Conservation (phyloP, 2,888 invertebrate genomes). For the Drosophila demipolita region DNA sequence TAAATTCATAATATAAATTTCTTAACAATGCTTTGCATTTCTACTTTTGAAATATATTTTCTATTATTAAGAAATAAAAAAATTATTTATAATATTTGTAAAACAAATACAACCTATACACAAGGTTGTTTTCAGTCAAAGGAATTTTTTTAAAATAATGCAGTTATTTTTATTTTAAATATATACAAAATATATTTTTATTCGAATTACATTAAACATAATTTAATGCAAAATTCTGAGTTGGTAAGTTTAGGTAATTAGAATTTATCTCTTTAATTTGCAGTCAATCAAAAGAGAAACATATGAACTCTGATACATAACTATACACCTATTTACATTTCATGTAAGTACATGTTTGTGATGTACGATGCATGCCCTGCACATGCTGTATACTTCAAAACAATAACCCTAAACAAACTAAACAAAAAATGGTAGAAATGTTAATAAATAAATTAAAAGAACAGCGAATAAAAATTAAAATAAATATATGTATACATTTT, state of each 20-base stretch:
- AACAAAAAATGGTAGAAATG: not conserved
- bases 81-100: not conserved
- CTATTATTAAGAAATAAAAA: not conserved
- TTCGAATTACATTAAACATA: not conserved
- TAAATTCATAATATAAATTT: not conserved
- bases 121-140: no score
- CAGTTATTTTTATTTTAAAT: not conserved
- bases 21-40: not conserved
- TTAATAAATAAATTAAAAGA: slow-evolving; percentile 12
- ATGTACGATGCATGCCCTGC: not conserved
- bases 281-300: not conserved
- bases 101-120: no score
- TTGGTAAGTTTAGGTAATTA: not conserved
- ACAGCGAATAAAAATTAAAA: slow-evolving; percentile 8
- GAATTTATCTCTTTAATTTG: not conserved
- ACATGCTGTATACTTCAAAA: not conserved
- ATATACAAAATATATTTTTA: not conserved
- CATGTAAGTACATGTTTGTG: not conserved
- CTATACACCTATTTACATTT: not conserved
- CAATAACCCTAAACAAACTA: not conserved
- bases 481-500: slow-evolving; percentile 10
- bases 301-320: not conserved
- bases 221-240: not conserved
- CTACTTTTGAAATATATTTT: not conserved
- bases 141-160: not conserved